Evolutionary conservation across 1,140 invertebrate genomes (phyloP).

Genomic region (Lutraria rhynchaena): DNA sequence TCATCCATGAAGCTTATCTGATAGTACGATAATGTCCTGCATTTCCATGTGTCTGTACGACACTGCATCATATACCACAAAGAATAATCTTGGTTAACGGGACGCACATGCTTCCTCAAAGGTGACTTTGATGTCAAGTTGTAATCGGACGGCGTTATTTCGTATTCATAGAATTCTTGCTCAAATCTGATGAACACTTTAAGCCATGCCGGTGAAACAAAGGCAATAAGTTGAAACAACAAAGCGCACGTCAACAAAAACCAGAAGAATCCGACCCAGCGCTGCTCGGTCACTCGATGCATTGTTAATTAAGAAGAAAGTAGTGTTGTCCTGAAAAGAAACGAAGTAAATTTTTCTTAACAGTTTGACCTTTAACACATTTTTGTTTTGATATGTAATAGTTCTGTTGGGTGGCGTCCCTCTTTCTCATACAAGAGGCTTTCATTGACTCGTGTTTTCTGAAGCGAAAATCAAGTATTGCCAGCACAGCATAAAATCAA

Average conservation of each 20-base stretch:
- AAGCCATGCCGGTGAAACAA: slow-evolving; percentile 24
- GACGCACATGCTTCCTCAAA: neutral
- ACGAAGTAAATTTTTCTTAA: too few relatives aligned
- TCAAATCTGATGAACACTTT: slow-evolving; percentile 31
- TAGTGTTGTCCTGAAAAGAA: too few relatives aligned
- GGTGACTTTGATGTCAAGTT: too few relatives aligned
- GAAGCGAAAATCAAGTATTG: too few relatives aligned
- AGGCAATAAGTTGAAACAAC: neutral
- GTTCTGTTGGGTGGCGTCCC: too few relatives aligned
- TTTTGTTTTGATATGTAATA: too few relatives aligned
- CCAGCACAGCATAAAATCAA: too few relatives aligned
- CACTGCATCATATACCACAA: slow-evolving; percentile 28
- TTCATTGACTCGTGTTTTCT: too few relatives aligned
- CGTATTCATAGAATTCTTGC: neutral
- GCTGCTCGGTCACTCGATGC: slow-evolving; percentile 20
- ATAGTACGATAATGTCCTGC: slow-evolving; percentile 10
- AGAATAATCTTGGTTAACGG: slow-evolving; percentile 26
- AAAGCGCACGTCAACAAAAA: neutral
- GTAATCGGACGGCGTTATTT: too few relatives aligned
- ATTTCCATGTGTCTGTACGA: slow-evolving; percentile 4
- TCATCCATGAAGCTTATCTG: slow-evolving; percentile 23
- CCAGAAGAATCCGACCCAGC: slow-evolving; percentile 11
- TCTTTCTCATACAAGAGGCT: too few relatives aligned
- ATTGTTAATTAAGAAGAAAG: neutral
- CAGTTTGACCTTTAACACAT: too few relatives aligned